These are phyloP conservation scores for Saguinus midas DNA, from an alignment of 2,113 vertebrate species.

Conservation along the genomic window DNA sequence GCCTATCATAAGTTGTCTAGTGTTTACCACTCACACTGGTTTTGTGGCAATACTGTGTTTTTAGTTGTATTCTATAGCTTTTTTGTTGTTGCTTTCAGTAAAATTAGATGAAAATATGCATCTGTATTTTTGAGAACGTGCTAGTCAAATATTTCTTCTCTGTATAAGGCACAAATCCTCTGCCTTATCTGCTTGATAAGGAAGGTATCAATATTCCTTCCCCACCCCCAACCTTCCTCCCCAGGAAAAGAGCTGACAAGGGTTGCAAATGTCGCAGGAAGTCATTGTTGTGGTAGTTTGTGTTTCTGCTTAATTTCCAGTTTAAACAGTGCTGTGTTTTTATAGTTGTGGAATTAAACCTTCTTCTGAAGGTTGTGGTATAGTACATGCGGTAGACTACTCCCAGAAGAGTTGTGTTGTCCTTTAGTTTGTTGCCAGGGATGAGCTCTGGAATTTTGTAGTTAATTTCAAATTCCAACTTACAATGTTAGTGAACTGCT, in stretches of 20 bases:
- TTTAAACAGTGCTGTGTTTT: background rate
- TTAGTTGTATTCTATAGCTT: background rate
- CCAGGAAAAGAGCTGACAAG: background rate
- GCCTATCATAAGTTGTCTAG: background rate
- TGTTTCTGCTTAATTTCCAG: background rate
- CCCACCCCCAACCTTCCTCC: too few relatives aligned
- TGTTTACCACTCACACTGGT: background rate
- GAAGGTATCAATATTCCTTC: background rate
- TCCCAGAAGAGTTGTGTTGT: background rate
- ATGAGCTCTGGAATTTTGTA: background rate
- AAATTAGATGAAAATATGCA: background rate
- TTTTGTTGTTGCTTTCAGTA: constrained; percentile 1
- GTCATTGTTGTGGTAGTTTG: background rate
- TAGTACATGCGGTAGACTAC: background rate
- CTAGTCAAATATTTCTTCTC: background rate
- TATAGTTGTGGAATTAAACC: background rate
- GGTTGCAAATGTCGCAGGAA: background rate
- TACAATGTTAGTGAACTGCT: background rate
- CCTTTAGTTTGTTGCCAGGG: background rate
- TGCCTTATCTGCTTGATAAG: background rate
- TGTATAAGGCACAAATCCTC: background rate
- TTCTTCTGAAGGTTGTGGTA: background rate
- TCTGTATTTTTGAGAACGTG: background rate
- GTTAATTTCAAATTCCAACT: constrained; percentile 45
- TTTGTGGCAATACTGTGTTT: background rate